phyloP scores from a whole-genome alignment of 2,113 vertebrate genomes.

The Propithecus coquereli region DNA sequence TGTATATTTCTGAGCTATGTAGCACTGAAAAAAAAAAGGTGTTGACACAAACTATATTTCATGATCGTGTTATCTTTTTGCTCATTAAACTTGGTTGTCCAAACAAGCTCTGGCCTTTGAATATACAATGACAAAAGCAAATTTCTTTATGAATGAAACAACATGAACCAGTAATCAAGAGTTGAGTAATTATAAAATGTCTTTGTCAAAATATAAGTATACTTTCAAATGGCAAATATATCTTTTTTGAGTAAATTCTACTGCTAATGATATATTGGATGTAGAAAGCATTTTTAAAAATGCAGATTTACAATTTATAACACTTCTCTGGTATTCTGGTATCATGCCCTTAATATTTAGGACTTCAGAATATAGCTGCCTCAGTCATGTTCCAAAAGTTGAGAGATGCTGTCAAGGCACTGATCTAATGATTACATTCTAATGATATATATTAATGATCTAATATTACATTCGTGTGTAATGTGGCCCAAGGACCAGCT shows the following conservation, averaged over 20 bases:
- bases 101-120: not conserved
- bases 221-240: not conserved
- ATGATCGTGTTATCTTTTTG: not conserved
- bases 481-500: not conserved
- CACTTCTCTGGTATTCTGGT: not conserved
- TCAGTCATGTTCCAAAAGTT: not conserved
- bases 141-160: not conserved
- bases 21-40: not conserved
- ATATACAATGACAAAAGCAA: not conserved
- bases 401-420: not conserved
- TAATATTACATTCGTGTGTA: not conserved
- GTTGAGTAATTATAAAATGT: not conserved
- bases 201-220: not conserved
- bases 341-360: not conserved
- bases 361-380: not conserved
- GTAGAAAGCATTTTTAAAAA: not conserved
- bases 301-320: not conserved
- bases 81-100: not conserved
- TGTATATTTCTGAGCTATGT: not conserved
- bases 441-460: not conserved
- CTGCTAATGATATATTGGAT: not conserved
- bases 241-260: not conserved
- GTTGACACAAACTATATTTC: not conserved
- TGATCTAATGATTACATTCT: not conserved
- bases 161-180: not conserved